Percentiles rank a stretch among this genome's conserved stretches.
Conservation (phyloP, 2,113 vertebrate species). For the Sapayoa aenigma region DNA sequence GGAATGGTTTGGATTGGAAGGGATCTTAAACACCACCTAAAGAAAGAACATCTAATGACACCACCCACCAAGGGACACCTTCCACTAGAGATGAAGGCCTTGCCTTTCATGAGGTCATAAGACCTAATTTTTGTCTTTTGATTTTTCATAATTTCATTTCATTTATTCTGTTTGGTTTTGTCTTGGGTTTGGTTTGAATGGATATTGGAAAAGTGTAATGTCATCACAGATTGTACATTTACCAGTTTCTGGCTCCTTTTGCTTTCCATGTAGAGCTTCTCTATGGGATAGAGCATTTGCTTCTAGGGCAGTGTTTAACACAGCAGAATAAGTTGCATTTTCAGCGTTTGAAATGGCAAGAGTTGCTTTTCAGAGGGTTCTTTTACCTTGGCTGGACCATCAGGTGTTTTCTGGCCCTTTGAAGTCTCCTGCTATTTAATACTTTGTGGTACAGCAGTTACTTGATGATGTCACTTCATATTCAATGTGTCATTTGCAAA, state of each 20-base stretch:
- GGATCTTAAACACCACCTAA: background rate
- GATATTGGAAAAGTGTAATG: background rate
- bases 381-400: background rate
- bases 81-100: background rate
- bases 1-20: background rate
- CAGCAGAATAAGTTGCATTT: background rate
- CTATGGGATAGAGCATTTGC: background rate
- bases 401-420: background rate
- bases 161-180: background rate
- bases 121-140: background rate
- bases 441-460: background rate
- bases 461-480: background rate
- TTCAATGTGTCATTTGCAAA: background rate
- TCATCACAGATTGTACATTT: background rate
- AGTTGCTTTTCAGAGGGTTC: background rate
- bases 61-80: background rate
- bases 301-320: background rate
- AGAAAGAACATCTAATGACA: background rate
- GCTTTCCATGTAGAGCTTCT: background rate
- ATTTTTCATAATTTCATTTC: background rate
- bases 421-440: background rate
- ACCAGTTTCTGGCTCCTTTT: background rate
- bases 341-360: background rate
- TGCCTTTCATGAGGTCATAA: background rate
- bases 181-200: background rate